These are phyloP conservation scores for Anomalospiza imberbis DNA, from an alignment of 2,797 vertebrate species.

Conservation along the genomic window DNA sequence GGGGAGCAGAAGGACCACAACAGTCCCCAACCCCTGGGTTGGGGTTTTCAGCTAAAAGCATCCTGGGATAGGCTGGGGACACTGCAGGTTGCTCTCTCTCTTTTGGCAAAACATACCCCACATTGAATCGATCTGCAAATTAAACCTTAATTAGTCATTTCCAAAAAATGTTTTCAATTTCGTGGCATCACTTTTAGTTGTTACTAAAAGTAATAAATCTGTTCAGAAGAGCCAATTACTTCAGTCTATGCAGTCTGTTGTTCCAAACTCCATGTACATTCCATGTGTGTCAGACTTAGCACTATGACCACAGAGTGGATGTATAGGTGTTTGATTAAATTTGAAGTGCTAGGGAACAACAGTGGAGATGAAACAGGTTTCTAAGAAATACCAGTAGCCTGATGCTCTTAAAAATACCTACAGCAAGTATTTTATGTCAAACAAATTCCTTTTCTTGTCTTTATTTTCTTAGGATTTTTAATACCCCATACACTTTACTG, in stretches of 20 bases:
- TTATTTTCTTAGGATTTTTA: not conserved
- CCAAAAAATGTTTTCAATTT: not conserved
- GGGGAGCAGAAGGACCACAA: constrained; percentile 11
- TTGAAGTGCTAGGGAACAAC: not conserved
- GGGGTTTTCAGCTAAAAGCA: not conserved
- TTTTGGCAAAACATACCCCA: not conserved
- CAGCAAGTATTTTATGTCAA: not conserved
- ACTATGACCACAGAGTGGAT: not conserved
- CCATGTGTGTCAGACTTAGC: not conserved
- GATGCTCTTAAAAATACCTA: not conserved
- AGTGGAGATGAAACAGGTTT: not conserved
- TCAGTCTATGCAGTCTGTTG: not conserved
- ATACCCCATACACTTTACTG: not conserved
- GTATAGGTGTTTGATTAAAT: not conserved
- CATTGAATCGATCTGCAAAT: not conserved
- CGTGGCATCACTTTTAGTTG: not conserved
- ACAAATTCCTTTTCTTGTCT: not conserved
- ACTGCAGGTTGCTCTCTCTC: not conserved
- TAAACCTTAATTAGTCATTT: not conserved
- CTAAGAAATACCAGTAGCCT: not conserved
- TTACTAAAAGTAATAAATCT: not conserved
- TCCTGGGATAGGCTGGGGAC: not conserved
- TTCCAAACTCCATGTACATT: not conserved
- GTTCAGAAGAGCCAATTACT: not conserved
- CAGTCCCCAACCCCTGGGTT: not conserved